Conservation (phyloP, 2,797 vertebrate species). For the Enteromius paludinosus region DNA sequence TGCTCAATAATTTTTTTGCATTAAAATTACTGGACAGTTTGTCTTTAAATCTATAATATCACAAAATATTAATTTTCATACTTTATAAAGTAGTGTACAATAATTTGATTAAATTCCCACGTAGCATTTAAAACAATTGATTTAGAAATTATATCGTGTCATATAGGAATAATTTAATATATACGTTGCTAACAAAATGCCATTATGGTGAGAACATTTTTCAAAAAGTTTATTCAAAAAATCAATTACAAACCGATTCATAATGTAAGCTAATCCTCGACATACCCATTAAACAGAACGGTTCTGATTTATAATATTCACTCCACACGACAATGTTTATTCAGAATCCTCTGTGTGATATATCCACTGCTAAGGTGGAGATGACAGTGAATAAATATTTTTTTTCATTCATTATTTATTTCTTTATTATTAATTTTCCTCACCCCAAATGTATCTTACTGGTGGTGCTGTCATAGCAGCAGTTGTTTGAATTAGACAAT, state of each 20-base stretch:
- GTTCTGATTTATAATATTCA: slow-evolving; percentile 7
- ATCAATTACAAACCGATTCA: background rate
- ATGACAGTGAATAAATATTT: slow-evolving; percentile 26
- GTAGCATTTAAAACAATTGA: background rate
- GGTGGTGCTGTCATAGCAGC: slow-evolving; percentile 2
- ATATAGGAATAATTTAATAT: background rate
- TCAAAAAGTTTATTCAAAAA: slow-evolving; percentile 6
- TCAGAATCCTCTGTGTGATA: background rate
- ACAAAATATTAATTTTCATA: background rate
- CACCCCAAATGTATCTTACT: slow-evolving; percentile 17
- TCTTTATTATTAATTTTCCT: slow-evolving; percentile 13
- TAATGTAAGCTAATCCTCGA: background rate
- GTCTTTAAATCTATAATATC: background rate
- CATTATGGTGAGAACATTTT: slow-evolving; percentile 10
- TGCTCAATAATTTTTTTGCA: background rate
- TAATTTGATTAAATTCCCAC: background rate
- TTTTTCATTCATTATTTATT: slow-evolving; percentile 6
- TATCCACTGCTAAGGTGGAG: background rate
- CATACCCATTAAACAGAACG: slow-evolving; percentile 2
- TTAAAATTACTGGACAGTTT: background rate
- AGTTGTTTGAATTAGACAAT: slow-evolving; percentile 11
- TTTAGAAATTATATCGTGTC: background rate
- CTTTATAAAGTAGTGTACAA: background rate
- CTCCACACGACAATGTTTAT: slow-evolving; percentile 2
- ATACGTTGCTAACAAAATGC: background rate